Evolutionary conservation across 64 coral and sea anemone genomes (phyloP).

Genomic region (Stichodactyla mertensii): DNA sequence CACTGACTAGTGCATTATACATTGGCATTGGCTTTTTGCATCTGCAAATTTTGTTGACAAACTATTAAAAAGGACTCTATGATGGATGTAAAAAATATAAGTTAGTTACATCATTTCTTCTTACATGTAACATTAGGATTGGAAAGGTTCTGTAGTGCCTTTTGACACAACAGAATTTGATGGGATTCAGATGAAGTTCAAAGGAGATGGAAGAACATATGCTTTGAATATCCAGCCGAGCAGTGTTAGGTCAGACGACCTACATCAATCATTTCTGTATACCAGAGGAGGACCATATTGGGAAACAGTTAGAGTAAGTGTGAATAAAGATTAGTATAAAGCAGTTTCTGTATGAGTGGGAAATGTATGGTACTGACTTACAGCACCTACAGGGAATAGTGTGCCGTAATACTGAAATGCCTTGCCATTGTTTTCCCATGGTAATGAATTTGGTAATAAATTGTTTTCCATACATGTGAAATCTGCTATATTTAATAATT

Average conservation of each 20-base stretch:
- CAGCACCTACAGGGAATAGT: too few relatives aligned
- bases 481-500: too few relatives aligned
- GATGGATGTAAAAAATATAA: too few relatives aligned
- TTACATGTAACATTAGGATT: constrained; percentile 48
- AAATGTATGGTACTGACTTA: too few relatives aligned
- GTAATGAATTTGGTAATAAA: too few relatives aligned
- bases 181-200: constrained; percentile 78
- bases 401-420: too few relatives aligned
- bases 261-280: constrained; percentile 93
- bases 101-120: neutral
- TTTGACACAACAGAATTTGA: constrained; percentile 89
- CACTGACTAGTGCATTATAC: too few relatives aligned
- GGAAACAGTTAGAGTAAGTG: constrained; percentile 80
- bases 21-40: too few relatives aligned
- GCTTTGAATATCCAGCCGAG: constrained; percentile 80
- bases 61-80: too few relatives aligned
- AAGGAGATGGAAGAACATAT: constrained; percentile 93
- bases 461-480: too few relatives aligned
- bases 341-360: neutral
- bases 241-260: constrained; percentile 74
- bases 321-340: neutral
- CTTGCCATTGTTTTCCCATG: too few relatives aligned
- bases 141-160: constrained; percentile 61
- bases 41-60: too few relatives aligned
- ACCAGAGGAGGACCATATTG: constrained; percentile 90